phyloP scores from a whole-genome alignment of 2,888 invertebrate species.

The Aphrophora alni region DNA sequence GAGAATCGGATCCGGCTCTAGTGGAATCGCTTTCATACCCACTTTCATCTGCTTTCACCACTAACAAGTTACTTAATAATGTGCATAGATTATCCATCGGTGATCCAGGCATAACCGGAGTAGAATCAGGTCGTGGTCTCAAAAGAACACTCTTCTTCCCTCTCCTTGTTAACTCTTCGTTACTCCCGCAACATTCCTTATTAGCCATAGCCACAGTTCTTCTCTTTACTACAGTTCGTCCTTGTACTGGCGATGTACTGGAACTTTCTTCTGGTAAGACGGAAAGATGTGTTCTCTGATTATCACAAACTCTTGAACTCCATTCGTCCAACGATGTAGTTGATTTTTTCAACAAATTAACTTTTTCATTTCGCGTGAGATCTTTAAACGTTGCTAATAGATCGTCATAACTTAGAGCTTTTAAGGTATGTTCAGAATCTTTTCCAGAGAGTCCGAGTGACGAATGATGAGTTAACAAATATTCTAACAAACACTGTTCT shows the following conservation, averaged over 20 bases:
- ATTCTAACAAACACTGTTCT: conserved; percentile 54
- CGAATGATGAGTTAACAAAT: conserved; percentile 42
- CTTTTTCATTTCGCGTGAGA: conserved; percentile 31
- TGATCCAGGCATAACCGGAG: conserved; percentile 37
- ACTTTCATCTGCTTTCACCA: conserved; percentile 62
- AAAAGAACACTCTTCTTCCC: conserved; percentile 27
- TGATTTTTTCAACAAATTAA: conserved; percentile 37
- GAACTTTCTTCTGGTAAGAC: conserved; percentile 40
- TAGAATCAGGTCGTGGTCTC: conserved; percentile 39
- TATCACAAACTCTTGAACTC: conserved; percentile 23
- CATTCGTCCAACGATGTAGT: conserved; percentile 33
- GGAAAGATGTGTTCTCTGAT: conserved; percentile 28
- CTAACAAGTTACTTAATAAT: conserved; percentile 55
- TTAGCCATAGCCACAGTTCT: conserved; percentile 24
- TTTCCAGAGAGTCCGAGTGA: conserved; percentile 40
- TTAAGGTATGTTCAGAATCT: conserved; percentile 37
- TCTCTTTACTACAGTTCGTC: conserved; percentile 33
- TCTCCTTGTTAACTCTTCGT: conserved; percentile 36
- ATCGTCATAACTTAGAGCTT: conserved; percentile 53
- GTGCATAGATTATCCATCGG: conserved; percentile 47
- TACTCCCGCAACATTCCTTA: conserved; percentile 36
- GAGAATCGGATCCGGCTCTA: conserved; percentile 61
- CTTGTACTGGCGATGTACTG: conserved; percentile 17
- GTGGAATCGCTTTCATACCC: conserved; percentile 68
- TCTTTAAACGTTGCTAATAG: conserved; percentile 49